Conservation (phyloP, 2,113 vertebrate species). For the Otis tarda region DNA sequence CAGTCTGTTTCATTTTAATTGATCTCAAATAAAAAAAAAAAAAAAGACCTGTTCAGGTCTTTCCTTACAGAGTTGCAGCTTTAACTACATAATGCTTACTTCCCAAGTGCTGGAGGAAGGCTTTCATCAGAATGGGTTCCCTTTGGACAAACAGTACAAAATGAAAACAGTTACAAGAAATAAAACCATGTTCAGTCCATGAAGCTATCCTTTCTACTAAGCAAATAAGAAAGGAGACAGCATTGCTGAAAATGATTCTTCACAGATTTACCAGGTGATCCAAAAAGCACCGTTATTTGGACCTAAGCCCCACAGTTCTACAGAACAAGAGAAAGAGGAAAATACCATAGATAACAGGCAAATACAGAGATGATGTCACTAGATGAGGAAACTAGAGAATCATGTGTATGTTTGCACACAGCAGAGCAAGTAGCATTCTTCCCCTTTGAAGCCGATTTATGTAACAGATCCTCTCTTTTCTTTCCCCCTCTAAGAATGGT, state of each 20-base stretch:
- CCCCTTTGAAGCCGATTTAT: background rate
- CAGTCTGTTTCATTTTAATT: constrained; percentile 31
- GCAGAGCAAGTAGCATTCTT: background rate
- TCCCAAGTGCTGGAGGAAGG: background rate
- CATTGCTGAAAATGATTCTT: background rate
- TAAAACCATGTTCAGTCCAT: background rate
- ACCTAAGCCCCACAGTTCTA: background rate
- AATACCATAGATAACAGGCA: background rate
- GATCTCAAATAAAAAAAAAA: background rate
- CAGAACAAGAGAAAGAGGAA: background rate
- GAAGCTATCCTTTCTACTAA: background rate
- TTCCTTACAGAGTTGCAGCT: background rate
- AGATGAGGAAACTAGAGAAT: background rate
- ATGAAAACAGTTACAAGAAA: constrained; percentile 32
- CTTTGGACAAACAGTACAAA: background rate
- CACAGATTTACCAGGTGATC: background rate
- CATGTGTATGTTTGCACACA: background rate
- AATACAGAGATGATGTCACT: background rate
- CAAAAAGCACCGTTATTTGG: background rate
- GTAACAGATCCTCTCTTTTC: background rate
- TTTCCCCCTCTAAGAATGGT: background rate
- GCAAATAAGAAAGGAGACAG: background rate
- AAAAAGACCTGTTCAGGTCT: background rate
- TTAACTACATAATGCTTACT: background rate
- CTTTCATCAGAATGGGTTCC: background rate